Base-by-base conservation (phyloP, 2,888 invertebrate genomes). In the Oegoconia quadripuncta region DNA sequence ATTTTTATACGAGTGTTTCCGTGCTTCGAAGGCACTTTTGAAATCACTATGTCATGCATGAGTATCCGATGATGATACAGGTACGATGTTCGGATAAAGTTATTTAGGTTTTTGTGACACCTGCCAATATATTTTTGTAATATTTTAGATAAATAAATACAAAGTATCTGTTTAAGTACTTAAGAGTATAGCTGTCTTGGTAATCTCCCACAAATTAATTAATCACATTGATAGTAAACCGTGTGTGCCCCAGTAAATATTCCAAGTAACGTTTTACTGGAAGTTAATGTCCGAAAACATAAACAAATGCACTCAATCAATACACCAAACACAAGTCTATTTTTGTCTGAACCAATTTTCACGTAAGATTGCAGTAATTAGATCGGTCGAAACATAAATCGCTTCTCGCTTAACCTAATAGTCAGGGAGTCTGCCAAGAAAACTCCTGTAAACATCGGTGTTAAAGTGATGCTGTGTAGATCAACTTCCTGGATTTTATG, bases 321-420 rank as follows among this genome's bases (percentile, higher is more conserved):
- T 55, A 62, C 53, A 55, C 60, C 50, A 26, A 22, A 59, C 45
- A 47, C 41, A 46, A 38, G 33, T 47, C 51, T 73, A 74, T 69
- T 72, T 73, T 64, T 63, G 55, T 50, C 49, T 37, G 46, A 68
- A 67, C 68, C 70, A 62, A 70, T 64, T 72, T 63, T 50, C 41
- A 41, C 45, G 58, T 55, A 56, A 57, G 59, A 68, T 70, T 63
- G 66, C 52, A 51, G 67, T 74, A 76, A 79, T 75, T 70, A 69
- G 70, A 74, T 55, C 66, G 59, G 41, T 44, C 45, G 57, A 56
- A 64, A 66, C 60, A 65, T 78, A 75, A 80, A 80, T 75, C 73
- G 63, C 50, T 76, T 69, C 57, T 53, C 78, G 64, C 62, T 64
- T 59, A 67, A 69, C 65, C 68, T 70, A 74, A 77, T 69, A 72